Base-by-base conservation (phyloP, 2,888 invertebrate genomes). In the Catotricha subobsoleta region DNA sequence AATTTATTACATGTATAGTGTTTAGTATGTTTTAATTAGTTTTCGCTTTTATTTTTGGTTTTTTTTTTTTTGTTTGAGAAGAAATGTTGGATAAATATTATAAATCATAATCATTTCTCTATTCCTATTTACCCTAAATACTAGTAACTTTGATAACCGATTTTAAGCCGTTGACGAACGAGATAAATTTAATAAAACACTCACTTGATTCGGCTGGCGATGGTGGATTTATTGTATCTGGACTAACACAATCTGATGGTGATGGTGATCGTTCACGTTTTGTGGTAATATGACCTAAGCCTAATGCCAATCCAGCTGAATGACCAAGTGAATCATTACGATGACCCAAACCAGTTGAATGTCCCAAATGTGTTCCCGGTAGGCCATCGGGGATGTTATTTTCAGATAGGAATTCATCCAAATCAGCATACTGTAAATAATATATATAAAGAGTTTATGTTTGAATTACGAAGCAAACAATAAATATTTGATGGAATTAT, bases 331-430 rank as follows among this genome's bases (percentile, higher is more conserved):
- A 60, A 49, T 62, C 63, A 36, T 36, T 36, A 44, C 63, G 60
- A 53, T 62, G 62, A 28, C 62, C 62, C 47, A 63, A 52, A 42
- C 62, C 57, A 44, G 62, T 53, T 40, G 60, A 54, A 52, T 63
- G 63, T 42, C 62, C 62, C 56, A 63, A 59, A 51, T 69, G 76
- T 60, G 65, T 68, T 46, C 67, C 70, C 40, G 76, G 69, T 52
- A 75, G 69, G 48, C 76, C 75, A 60, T 87, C 86, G 49, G 87
- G 86, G 66, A 88, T 86, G 54, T 87, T 88, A 64, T 91, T 92
- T 67, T 92, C 92, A 58, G 84, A 87, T 57, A 92, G 75, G 68
- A 92, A 92, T 69, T 92, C 92, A 68, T 94, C 92, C 68, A 94
- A 71, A 69, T 92, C 92, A 69, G 92, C 91, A 66, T 91, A 92